A percentile compares a stretch with the other conserved stretches of the same genome.
These are phyloP conservation scores for Odontamblyopus rebecca DNA, from an alignment of 2,797 vertebrate genomes.

Conservation along the genomic window DNA sequence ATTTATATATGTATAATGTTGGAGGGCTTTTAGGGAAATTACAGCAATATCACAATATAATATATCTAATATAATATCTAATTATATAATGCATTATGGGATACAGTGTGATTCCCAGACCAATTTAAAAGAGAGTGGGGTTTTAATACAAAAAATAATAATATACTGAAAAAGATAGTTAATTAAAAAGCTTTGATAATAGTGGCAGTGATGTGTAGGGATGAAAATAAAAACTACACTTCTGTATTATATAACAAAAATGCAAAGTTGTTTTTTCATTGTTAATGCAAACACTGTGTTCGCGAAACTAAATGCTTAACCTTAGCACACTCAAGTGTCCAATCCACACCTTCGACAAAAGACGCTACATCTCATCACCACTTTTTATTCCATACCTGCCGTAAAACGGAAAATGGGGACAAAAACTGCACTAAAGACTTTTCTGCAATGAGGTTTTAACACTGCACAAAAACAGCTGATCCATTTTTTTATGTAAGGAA, in stretches of 20 bases:
- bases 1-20: no score
- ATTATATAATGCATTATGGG: background rate
- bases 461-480: slow-evolving; percentile 14
- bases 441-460: slow-evolving; percentile 25
- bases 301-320: background rate
- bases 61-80: background rate
- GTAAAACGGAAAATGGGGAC: background rate
- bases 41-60: background rate
- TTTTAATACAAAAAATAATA: background rate
- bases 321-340: slow-evolving; percentile 33
- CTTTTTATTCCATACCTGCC: no score
- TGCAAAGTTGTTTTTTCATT: no score
- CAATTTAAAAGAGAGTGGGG: background rate
- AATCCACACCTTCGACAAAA: slow-evolving; percentile 29
- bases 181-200: no score
- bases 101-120: background rate
- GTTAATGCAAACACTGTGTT: background rate
- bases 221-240: no score
- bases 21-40: no score
- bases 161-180: no score
- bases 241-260: no score
- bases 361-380: no score
- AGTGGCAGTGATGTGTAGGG: no score
- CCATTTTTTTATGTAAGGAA: background rate
- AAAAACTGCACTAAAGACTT: slow-evolving; percentile 19